phyloP scores from a whole-genome alignment of 2,797 vertebrate species.

The Scleropages formosus region DNA sequence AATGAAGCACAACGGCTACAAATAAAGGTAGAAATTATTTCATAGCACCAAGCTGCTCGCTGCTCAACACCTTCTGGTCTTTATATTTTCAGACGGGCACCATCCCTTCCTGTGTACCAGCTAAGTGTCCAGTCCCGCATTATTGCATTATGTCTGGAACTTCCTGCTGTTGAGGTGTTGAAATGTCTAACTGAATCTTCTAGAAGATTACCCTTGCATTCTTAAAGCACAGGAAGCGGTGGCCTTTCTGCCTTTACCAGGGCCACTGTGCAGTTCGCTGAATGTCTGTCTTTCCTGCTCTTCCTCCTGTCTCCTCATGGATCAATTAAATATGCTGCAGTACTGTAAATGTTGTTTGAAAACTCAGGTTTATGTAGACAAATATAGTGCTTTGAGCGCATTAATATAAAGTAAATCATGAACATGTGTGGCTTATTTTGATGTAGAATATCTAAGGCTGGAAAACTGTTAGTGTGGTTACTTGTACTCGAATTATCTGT shows the following conservation, averaged over 20 bases:
- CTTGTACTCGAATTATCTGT: too few relatives aligned
- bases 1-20: too few relatives aligned
- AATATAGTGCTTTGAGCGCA: too few relatives aligned
- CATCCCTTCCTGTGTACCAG: background rate
- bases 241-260: background rate
- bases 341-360: slow-evolving; percentile 52
- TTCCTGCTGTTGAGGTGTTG: too few relatives aligned
- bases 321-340: slow-evolving; percentile 20
- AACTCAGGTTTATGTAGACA: slow-evolving; percentile 62
- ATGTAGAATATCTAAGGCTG: slow-evolving; percentile 12
- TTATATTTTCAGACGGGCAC: too few relatives aligned
- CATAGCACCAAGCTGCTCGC: background rate
- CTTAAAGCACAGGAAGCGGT: background rate
- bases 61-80: background rate
- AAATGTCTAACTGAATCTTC: too few relatives aligned
- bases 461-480: too few relatives aligned
- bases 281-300: slow-evolving; percentile 25
- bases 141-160: too few relatives aligned
- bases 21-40: too few relatives aligned
- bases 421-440: slow-evolving; percentile 30
- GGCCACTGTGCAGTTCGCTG: slow-evolving; percentile 21
- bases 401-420: slow-evolving; percentile 52
- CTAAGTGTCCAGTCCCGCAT: too few relatives aligned
- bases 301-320: background rate
- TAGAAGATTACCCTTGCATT: background rate